A percentile compares a stretch with the other conserved stretches of the same genome.
Evolutionary conservation across 2,797 vertebrate species (phyloP).

Genomic region (Lutjanus campechanus): DNA sequence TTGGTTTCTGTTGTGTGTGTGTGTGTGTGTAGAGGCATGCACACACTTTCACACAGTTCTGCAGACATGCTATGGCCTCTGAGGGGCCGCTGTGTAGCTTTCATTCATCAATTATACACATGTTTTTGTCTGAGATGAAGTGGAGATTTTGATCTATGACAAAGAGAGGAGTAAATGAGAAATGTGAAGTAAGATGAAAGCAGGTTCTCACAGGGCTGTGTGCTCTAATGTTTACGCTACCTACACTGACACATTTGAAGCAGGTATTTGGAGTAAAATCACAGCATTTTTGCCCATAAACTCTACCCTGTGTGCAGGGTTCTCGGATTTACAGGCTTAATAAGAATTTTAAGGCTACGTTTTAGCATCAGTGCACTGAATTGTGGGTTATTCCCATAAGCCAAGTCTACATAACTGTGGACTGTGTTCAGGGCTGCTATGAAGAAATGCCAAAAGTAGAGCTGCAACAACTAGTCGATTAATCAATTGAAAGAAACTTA

Average conservation of each 20-base stretch:
- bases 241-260: background rate
- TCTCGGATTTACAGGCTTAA: background rate
- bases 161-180: background rate
- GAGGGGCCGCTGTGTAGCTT: background rate
- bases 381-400: background rate
- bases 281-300: background rate
- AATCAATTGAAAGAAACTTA: no score
- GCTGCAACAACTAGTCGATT: no score
- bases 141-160: background rate
- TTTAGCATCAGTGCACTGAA: background rate
- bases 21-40: background rate
- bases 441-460: background rate
- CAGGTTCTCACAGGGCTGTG: background rate
- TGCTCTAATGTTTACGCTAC: background rate
- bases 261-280: background rate
- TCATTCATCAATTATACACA: constrained; percentile 59
- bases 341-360: background rate
- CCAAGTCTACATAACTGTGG: background rate
- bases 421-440: background rate
- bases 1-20: background rate
- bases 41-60: background rate
- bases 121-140: constrained; percentile 52
- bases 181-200: background rate
- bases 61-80: background rate
- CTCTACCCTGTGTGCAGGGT: no score